Evolutionary conservation across 1,140 invertebrate species (phyloP), one percentile per base, ranked within the genome.

Genomic region (Caenorhabditis brenneri): DNA sequence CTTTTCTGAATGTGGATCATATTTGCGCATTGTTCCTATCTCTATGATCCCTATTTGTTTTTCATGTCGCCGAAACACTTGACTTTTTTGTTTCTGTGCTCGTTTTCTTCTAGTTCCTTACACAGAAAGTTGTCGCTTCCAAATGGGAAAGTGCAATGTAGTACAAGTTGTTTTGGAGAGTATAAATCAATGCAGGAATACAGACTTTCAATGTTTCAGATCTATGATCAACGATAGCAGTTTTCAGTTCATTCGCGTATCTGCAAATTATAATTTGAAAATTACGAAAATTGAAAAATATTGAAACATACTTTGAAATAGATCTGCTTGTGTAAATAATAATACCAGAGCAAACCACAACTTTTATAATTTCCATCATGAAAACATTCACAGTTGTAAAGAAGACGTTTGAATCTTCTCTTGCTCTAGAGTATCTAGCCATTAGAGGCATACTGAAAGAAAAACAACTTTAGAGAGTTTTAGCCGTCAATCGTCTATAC

Each of bases 161-260:
- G 80, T 87, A 87, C 39, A 87, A 46, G 29, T 87, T 87, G 53
- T 87, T 87, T 58, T 87, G 86, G 12, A 87, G 74, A 49, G 85
- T 87, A 53, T 87, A 87, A 33, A 87, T 87, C 16, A 87, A 46
- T 24, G 86, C 85, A 16, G 86, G 86, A 78, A 85, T 29, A 24
- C 84, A 85, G 33, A 85, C 79, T 81, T 85, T 85, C 15, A 80
- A 7, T 39, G 84, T 81, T 53, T 85, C 84, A 27, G 69, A 19
- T 39, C 39, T n/a, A 74, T 85, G 27, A 22, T 81, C 84, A 22
- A 49, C 31, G 5, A 85, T 81, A 0, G 84, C 84, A 19, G 36
- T 19, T 78, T 85, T 85, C 9, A 81, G 22, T 36, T 85, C 84
- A 24, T 27, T 39, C 2, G 78, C 19, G 53, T 84, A 85, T 74